Conservation (phyloP, 2,888 invertebrate species). For the Nemotelus pantherinus region DNA sequence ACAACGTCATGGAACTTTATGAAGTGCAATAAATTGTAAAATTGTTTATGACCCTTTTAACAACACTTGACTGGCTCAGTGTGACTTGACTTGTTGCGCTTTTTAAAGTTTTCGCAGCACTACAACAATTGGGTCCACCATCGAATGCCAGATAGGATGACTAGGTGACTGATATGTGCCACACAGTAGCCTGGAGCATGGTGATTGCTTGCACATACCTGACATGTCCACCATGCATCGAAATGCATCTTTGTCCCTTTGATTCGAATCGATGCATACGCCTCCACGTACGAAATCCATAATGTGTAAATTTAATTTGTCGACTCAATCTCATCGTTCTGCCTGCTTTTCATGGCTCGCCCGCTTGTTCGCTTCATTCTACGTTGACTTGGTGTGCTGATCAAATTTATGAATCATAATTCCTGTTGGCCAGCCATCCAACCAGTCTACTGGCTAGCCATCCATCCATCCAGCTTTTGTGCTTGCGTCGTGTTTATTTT, state of each 20-base stretch:
- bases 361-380: neutral
- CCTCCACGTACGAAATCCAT: neutral
- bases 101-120: constrained; percentile 1
- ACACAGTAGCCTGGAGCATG: neutral
- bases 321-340: neutral
- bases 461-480: constrained; percentile 5
- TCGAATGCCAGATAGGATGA: neutral
- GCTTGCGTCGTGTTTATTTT: constrained; percentile 30
- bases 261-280: neutral
- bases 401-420: constrained; percentile 36
- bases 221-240: constrained; percentile 6
- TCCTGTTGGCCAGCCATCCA: neutral
- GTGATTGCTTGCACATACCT: constrained; percentile 10
- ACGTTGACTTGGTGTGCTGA: neutral
- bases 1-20: constrained; percentile 26
- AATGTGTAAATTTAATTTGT: constrained; percentile 22
- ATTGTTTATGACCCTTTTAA: constrained; percentile 40
- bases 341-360: neutral
- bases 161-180: constrained; percentile 24
- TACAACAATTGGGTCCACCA: constrained; percentile 19
- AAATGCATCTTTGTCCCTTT: constrained; percentile 4
- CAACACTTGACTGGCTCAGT: constrained; percentile 31
- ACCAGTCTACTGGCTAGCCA: too few relatives aligned
- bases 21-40: constrained; percentile 41
- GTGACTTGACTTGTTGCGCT: constrained; percentile 27